Base-by-base conservation (phyloP, 2,888 invertebrate genomes). In the Endotricha flammealis region DNA sequence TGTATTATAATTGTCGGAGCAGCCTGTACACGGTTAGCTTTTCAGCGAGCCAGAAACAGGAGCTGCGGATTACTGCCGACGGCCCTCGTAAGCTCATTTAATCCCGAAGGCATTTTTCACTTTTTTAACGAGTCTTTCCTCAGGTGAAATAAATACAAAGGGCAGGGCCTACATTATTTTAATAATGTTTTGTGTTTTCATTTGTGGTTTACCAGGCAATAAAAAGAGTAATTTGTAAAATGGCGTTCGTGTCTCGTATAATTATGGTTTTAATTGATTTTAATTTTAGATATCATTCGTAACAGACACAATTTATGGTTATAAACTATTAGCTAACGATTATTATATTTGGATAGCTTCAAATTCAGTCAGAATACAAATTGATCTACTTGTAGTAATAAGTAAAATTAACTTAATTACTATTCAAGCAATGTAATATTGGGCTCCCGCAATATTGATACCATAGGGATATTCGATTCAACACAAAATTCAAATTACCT, bases 1-100 rank as follows among this genome's bases (percentile, higher is more conserved):
- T 11, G 5, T 36, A 30, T 44, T 49, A 51, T 45, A 44, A 38
- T 46, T 38, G 36, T 44, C 62, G 64, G 20, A 20, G 74, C 75
- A 67, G 68, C 77, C 77, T 80, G 80, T 81, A 82, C 81, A 83
- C 72, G 64, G 79, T 83, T 80, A 83, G 75, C 74, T 64, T 71
- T 57, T 64, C 68, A 75, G 81, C 78, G 74, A 68, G 70, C 69
- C 75, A 74, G 72, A 75, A 77, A 77, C 74, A 75, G 77, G 77
- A 78, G 73, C 79, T 81, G 78, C 74, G 65, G 69, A 70, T 74
- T 73, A 71, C 59, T 63, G 37, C 62, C 69, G 69, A 60, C 66
- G 68, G 67, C 76, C 78, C 80, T 79, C 73, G 74, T 68, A 61
- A 69, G 62, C 64, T 59, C 61, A 59, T 58, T 55, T 54, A 51